Evolutionary conservation across 2,797 vertebrate species (phyloP), one percentile per base, ranked within the genome.

Genomic region (Corythornis leucogaster): DNA sequence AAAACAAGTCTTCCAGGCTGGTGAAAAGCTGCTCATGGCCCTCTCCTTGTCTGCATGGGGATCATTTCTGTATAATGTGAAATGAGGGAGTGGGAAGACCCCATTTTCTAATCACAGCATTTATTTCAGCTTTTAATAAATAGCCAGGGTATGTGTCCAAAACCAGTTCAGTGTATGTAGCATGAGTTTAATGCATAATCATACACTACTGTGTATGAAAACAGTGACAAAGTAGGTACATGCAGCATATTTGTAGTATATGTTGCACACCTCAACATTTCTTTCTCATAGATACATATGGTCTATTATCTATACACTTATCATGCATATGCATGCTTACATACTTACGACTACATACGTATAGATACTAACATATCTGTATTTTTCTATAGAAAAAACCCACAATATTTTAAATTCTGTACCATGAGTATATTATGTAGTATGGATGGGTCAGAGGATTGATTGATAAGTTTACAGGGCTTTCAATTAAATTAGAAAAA

Each of bases 121-220:
- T 85, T 82, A 73, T 71, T 83, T 74, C 71, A 77, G 33, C 31
- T 86, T 93, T 77, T 66, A 90, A 43, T 67, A 64, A 73, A 73
- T 73, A 80, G 4, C 20, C 28, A 24, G 55, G 46, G n/a, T 81
- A 31, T 20, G 25, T 28, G n/a, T 51, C 66, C 30, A 57, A 88
- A 78, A 63, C 46, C 57, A 21, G 16, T 83, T 46, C 55, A 17
- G 8, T 43, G 17, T 33, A 73, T 6, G 28, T 48, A 77, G 53
- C 35, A 53, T 6, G 3, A 43, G 43, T 59, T 83, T 48, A 28
- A 67, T 16, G 11, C 35, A 17, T 33, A 63, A 57, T 77, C 28
- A 30, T n/a, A 31, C 30, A 14, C 46, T 79, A 42, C 35, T 38
- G 28, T 61, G n/a, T n/a, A n/a, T n/a, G 42, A 86, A 58, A 78